phyloP scores from a whole-genome alignment of 1,140 invertebrate species.

The Eumaeus atala region DNA sequence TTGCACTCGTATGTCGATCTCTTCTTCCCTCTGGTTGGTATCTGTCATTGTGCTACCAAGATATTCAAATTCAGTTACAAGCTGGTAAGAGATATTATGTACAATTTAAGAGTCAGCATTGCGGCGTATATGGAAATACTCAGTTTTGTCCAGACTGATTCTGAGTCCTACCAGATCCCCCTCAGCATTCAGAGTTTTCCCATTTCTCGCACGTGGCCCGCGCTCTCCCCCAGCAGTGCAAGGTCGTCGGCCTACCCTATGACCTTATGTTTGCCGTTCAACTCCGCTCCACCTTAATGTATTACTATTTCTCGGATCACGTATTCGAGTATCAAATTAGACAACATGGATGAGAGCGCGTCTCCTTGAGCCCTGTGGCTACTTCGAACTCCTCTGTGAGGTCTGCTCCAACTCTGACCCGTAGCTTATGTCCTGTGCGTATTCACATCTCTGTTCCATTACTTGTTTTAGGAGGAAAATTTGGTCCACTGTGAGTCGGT shows the following conservation, averaged over 20 bases:
- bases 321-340: constrained; percentile 12
- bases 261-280: constrained; percentile 11
- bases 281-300: constrained; percentile 6
- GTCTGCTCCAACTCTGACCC: too few relatives aligned
- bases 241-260: constrained; percentile 18
- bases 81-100: constrained; percentile 4
- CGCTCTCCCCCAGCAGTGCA: background rate
- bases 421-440: too few relatives aligned
- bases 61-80: constrained; percentile 6
- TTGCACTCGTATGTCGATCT: too few relatives aligned
- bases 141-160: constrained; percentile 1
- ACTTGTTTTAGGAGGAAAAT: too few relatives aligned
- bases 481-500: too few relatives aligned
- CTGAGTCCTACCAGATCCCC: too few relatives aligned
- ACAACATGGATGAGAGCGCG: constrained; percentile 4
- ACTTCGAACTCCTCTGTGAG: too few relatives aligned
- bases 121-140: constrained; percentile 10
- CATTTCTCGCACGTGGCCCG: too few relatives aligned
- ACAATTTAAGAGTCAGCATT: constrained; percentile 5
- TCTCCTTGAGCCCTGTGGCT: background rate
- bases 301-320: constrained; percentile 3
- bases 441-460: too few relatives aligned
- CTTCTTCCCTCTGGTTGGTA: background rate
- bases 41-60: constrained; percentile 9
- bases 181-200: too few relatives aligned